Base-by-base conservation (phyloP, 1,140 invertebrate species). In the Lineus longissimus region DNA sequence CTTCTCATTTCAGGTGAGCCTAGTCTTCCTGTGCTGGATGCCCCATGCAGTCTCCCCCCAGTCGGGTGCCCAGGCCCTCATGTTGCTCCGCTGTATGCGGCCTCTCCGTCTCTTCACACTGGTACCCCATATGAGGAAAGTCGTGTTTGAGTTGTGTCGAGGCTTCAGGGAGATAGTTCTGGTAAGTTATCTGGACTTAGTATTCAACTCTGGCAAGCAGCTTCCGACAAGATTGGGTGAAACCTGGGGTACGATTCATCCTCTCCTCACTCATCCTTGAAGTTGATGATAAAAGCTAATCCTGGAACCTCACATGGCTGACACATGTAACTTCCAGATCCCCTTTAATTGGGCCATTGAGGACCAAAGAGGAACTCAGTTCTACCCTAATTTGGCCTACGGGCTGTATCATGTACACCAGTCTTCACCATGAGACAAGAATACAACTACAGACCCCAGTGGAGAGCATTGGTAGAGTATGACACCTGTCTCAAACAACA, bases 121-220 rank as follows among this genome's bases (percentile, higher is more conserved):
- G 33, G 95, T 99, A 17, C 97, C 97, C 61, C 97, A 99, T 77
- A 99, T 99, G 95, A 86, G 96, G 67, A 96, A 97, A 85, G 97
- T 99, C 25, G 97, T 99, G 27, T 98, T 95, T 79, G 97, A 99
- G 80, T 84, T 99, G 30, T 97, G 95, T 74, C 86, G 95, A 67
- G 97, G 97, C n/a, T 99, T 99, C 82, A 99, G 98, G 82, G 97
- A 99, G 85, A 99, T 99, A 71, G 80, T 98, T 25, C 84, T 99
- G 76, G 96, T 96, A 83, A 82, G 83, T 78, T 30, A 19, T 40
- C 22, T 27, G 15, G 13, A n/a, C n/a, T n/a, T n/a, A n/a, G n/a
- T 31, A 17, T 45, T 60, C 13, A 22, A n/a, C n/a, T 51, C 47
- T 7, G 47, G 6, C n/a, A n/a, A n/a, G 4, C 47, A 51, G 4